Percentiles rank a stretch among this genome's conserved stretches.
phyloP scores from a whole-genome alignment of 1,140 invertebrate genomes.

The Aporrectodea caliginosa region DNA sequence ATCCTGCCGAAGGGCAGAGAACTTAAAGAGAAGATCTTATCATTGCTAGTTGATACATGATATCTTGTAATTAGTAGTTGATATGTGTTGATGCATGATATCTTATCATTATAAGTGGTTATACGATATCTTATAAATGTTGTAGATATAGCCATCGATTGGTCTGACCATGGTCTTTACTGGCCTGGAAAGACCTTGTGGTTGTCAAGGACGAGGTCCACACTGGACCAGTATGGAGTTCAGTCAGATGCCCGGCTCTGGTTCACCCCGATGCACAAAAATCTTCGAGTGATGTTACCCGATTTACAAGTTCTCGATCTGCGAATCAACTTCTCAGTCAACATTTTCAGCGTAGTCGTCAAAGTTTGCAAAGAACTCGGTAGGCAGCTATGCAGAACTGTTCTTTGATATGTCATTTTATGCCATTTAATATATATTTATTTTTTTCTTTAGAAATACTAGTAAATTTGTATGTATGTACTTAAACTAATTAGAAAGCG shows the following conservation, averaged over 20 bases:
- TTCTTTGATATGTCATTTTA: too few relatives aligned
- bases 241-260: conserved; percentile 90
- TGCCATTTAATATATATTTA: too few relatives aligned
- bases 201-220: conserved; percentile 87
- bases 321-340: conserved; percentile 91
- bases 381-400: conserved; percentile 52
- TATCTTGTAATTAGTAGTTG: too few relatives aligned
- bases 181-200: conserved; percentile 94
- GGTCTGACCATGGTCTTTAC: conserved; percentile 99
- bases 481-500: too few relatives aligned
- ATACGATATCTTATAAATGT: too few relatives aligned
- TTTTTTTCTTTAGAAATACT: too few relatives aligned
- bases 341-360: conserved; percentile 91
- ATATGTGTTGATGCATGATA: too few relatives aligned
- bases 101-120: too few relatives aligned
- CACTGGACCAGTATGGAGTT: conserved; percentile 94
- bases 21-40: too few relatives aligned
- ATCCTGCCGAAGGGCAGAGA: too few relatives aligned
- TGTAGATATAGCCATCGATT: conserved; percentile 86
- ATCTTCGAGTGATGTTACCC: conserved; percentile 78
- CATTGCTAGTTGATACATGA: too few relatives aligned
- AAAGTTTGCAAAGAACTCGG: conserved; percentile 91
- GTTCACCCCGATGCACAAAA: conserved; percentile 99
- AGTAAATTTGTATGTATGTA: too few relatives aligned
- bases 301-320: conserved; percentile 89